These are phyloP conservation scores for Spilarctia lutea DNA, from an alignment of 2,888 invertebrate species.

Conservation along the genomic window DNA sequence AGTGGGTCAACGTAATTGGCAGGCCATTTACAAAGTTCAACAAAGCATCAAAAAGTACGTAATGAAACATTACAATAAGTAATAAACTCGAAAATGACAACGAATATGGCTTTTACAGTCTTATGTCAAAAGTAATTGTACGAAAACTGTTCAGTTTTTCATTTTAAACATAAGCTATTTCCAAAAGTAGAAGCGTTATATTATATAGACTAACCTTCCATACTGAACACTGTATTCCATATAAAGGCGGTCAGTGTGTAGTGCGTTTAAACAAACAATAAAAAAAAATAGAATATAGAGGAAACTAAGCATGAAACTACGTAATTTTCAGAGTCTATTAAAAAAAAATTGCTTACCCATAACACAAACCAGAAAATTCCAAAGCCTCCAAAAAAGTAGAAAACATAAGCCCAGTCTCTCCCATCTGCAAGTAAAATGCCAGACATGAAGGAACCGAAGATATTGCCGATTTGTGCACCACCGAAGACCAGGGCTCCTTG, in stretches of 20 bases:
- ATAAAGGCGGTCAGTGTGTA: neutral
- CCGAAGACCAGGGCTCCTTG: constrained; percentile 88
- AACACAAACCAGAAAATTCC: constrained; percentile 85
- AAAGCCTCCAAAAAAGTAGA: constrained; percentile 87
- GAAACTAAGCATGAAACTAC: too few species aligned
- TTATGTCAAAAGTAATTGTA: neutral
- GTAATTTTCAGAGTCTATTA: too few species aligned
- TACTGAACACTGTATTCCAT: too few species aligned
- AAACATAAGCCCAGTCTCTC: constrained; percentile 85
- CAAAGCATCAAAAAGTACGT: neutral
- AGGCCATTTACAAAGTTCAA: neutral
- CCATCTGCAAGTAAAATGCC: constrained; percentile 81
- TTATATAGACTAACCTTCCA: neutral
- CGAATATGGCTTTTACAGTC: neutral
- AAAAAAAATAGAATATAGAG: too few species aligned
- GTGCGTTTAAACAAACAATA: neutral
- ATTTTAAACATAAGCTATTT: neutral
- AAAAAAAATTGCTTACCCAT: constrained; percentile 68
- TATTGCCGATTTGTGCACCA: constrained; percentile 86
- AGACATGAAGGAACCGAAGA: constrained; percentile 84
- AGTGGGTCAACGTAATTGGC: neutral
- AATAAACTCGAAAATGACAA: neutral
- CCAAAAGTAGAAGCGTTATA: neutral
- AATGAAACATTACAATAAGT: neutral
- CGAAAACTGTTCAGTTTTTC: neutral